Evolutionary conservation across 2,888 invertebrate species (phyloP), one percentile per base, ranked within the genome.

Genomic region (Iselma pallidipennis): DNA sequence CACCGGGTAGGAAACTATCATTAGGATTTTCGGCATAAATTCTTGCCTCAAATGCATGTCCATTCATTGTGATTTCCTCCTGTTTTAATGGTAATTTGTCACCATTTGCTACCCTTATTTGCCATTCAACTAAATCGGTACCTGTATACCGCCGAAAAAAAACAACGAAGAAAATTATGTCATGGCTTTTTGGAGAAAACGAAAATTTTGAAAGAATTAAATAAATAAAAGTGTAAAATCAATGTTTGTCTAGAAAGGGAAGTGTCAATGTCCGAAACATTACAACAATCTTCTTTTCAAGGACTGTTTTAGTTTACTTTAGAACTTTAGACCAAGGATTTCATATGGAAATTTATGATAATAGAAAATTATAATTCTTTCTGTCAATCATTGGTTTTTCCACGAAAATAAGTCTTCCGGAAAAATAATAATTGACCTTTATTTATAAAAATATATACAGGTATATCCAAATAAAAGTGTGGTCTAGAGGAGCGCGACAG

Each of bases 91-190:
- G 97, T 12, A 98, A 82, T 45, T 85, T 85, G 77, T 96, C 95
- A 0, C 98, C 97, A 29, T 92, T 86, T 0, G 98, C 98, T 49
- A 98, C 88, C 78, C 89, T 88, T 6, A 95, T 82, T 82, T 99
- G 99, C 99, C 98, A 99, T 79, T 99, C 98, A 0, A 99, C 99
- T 66, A 99, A 85, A 84, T 99, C 99, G 0, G 92, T 92, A 14
- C 89, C 87, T 87, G 50, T 23, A 59, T 69, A 2, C 61, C n/a
- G n/a, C n/a, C n/a, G n/a, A n/a, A n/a, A n/a, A n/a, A n/a, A n/a
- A n/a, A n/a, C n/a, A n/a, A n/a, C n/a, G n/a, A n/a, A n/a, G n/a
- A n/a, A 69, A 49, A 21, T 16, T 9, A 7, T 37, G 37, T 16
- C 37, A 37, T 0, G 37, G 37, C 16, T 7, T 16, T 37, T 37